Evolutionary conservation across 2,797 vertebrate species (phyloP).

Genomic region (Rousettus madagascariensis): DNA sequence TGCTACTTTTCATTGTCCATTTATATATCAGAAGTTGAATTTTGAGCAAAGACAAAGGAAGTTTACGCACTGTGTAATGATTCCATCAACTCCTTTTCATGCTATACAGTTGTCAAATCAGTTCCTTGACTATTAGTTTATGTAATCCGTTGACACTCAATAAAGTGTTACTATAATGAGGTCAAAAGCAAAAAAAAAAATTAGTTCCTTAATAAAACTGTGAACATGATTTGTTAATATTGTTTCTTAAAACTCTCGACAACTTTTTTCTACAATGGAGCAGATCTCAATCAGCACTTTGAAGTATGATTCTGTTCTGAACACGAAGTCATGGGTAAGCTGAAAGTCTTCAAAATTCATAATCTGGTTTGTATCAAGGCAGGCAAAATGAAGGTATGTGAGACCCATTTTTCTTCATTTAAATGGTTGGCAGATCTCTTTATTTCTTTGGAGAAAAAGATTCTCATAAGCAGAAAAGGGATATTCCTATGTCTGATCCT

Average conservation of each 20-base stretch:
- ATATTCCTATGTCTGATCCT: not conserved
- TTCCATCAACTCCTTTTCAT: not conserved
- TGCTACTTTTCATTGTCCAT: conserved; percentile 20
- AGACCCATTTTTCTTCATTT: conserved; percentile 39
- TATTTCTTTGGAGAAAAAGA: conserved; percentile 19
- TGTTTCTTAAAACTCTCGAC: not conserved
- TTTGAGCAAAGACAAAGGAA: conserved; percentile 27
- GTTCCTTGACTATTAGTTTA: not conserved
- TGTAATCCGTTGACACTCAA: not conserved
- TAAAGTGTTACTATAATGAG: not conserved
- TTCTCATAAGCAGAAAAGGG: not conserved
- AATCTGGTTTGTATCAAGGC: not conserved
- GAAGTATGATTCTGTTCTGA: not conserved
- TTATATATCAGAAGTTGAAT: conserved; percentile 40
- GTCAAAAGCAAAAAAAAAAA: not conserved
- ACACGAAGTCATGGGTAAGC: not conserved
- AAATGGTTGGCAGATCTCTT: not conserved
- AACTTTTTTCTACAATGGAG: not conserved
- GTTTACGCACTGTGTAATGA: not conserved
- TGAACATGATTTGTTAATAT: not conserved
- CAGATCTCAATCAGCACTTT: not conserved
- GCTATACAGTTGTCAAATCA: not conserved
- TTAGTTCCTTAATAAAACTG: not conserved
- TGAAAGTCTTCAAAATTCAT: conserved; percentile 5
- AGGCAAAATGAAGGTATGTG: not conserved